These are phyloP conservation scores for Dichetophora obliterata DNA, from an alignment of 2,888 invertebrate genomes.

Conservation along the genomic window DNA sequence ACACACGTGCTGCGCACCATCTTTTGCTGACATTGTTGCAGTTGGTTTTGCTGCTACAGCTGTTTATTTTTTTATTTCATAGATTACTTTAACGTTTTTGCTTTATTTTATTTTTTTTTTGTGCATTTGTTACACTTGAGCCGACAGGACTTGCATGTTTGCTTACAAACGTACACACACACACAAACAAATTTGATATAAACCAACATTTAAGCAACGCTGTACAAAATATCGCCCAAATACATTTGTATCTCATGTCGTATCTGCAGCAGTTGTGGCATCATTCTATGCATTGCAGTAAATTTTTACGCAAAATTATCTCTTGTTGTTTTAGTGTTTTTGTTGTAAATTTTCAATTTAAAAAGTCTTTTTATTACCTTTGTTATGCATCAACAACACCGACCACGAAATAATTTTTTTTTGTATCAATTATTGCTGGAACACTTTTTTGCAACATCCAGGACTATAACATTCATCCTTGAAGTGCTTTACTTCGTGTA, in stretches of 20 bases:
- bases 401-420: background rate
- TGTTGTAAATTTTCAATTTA: no score
- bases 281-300: background rate
- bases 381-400: background rate
- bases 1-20: conserved; percentile 15
- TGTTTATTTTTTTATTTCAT: background rate
- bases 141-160: no score
- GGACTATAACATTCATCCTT: conserved; percentile 10
- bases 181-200: background rate
- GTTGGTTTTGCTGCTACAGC: background rate
- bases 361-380: background rate
- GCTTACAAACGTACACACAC: background rate
- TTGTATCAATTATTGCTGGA: no score
- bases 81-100: background rate
- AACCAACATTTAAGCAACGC: background rate
- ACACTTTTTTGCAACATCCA: background rate
- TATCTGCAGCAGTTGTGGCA: background rate
- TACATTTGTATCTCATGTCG: background rate
- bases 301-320: background rate
- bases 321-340: background rate
- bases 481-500: background rate
- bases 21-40: conserved; percentile 5
- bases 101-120: background rate
- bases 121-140: no score
- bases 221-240: background rate